Base-by-base conservation (phyloP, 1,140 invertebrate species). In the Pseudomyrmex sp. region DNA sequence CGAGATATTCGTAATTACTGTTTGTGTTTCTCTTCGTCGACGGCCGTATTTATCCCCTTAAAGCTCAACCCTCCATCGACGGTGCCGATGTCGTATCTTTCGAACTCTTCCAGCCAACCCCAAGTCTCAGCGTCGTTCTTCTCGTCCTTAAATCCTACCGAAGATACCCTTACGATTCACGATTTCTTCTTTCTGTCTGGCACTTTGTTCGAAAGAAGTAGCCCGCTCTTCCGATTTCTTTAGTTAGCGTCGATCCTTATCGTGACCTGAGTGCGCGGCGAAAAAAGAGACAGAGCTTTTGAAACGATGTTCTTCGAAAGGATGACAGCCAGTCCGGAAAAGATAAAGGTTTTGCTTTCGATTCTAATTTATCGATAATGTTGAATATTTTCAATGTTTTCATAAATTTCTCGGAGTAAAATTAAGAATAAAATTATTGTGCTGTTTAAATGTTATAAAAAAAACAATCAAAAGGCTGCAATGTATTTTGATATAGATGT, bases 1-100 rank as follows among this genome's bases (percentile, higher is more conserved):
- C 90, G 88, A 94, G 93, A 94, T 94, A 94, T 94, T 93, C 92
- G 93, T 94, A 94, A 94, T 94, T 94, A 94, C 94, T 94, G 93
- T 94, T 94, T 94, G 93, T 94, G 92, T 94, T 94, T 94, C 93
- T 94, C 92, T 92, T 65, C 91, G 88, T 90, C 88, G 88, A 75
- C 88, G 80, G 76, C 84, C 85, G 86, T 85, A 88, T 89, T 88
- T 90, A 89, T 89, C 85, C 87, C 84, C 85, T 69, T 44, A 58
- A 65, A 75, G 80, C 69, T 54, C 79, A 73, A 79, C 86, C 70
- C 76, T 66, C 50, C 63, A 77, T n/a, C 79, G 62, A 54, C 86
- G 69, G 50, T 85, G 82, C 74, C 80, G 65, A 72, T 80, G 76
- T 83, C 84, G 87, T 92, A 93, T 93, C 88, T 85, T 88, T 89